Evolutionary conservation across 2,113 vertebrate species (phyloP).

Genomic region (Poeciliopsis turrubarensis): DNA sequence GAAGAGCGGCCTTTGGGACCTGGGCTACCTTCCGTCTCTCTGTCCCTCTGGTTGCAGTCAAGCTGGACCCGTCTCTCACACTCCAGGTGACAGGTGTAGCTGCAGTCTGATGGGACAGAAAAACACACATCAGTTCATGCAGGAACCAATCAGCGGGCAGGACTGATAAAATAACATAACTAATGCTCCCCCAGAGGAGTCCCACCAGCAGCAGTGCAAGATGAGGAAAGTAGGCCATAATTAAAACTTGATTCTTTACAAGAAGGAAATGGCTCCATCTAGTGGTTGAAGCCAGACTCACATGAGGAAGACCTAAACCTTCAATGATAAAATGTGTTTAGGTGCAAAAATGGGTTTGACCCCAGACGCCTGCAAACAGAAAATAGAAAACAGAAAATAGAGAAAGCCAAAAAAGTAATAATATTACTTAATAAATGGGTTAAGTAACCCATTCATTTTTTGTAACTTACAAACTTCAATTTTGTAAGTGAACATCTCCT

Average conservation of each 20-base stretch:
- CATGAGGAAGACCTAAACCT: background rate
- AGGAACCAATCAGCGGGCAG: background rate
- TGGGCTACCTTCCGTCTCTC: slow-evolving; percentile 55
- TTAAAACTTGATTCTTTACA: no score
- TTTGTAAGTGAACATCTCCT: background rate
- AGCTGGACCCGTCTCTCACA: slow-evolving; percentile 87
- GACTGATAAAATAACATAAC: background rate
- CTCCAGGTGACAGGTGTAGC: slow-evolving; percentile 90
- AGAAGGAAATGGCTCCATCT: slow-evolving; percentile 50
- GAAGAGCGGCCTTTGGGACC: slow-evolving; percentile 71
- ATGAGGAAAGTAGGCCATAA: no score
- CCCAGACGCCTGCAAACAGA: background rate
- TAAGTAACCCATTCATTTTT: no score
- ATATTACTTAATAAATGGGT: background rate
- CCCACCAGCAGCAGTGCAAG: no score
- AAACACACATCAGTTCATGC: slow-evolving; percentile 31
- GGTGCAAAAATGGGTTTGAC: background rate
- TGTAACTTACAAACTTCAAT: background rate
- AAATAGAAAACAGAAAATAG: background rate
- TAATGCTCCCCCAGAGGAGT: no score
- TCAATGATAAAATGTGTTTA: background rate
- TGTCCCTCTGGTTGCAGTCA: slow-evolving; percentile 84
- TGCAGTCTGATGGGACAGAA: slow-evolving; percentile 82
- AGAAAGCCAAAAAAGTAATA: background rate
- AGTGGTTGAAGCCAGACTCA: slow-evolving; percentile 39